A percentile compares a stretch with the other conserved stretches of the same genome.
Evolutionary conservation across 2,113 vertebrate species (phyloP).

Genomic region (Dascyllus trimaculatus): DNA sequence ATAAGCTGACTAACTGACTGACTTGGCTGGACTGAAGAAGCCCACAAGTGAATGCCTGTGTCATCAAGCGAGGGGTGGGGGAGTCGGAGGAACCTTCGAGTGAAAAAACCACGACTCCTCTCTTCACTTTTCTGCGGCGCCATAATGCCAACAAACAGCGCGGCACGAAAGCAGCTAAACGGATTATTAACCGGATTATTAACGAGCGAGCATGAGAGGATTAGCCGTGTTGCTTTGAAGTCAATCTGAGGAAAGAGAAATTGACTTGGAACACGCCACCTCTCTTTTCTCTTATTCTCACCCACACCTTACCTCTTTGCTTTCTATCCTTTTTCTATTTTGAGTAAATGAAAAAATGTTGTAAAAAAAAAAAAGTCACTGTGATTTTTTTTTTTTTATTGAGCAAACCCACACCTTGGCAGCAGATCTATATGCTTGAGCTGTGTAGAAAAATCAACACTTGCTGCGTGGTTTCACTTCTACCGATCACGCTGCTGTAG

Average conservation of each 20-base stretch:
- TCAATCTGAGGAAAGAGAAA: conserved; percentile 78
- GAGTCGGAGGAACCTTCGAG: neutral
- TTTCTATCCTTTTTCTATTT: conserved; percentile 39
- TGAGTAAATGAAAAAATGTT: conserved; percentile 16
- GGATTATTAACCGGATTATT: conserved; percentile 87
- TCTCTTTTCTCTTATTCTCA: conserved; percentile 28
- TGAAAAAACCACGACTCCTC: conserved; percentile 34
- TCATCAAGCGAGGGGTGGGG: neutral
- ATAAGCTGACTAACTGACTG: neutral
- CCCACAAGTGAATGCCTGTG: neutral
- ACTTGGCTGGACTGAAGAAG: neutral
- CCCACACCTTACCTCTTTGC: conserved; percentile 8
- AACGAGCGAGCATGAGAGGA: conserved; percentile 81
- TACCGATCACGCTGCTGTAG: neutral
- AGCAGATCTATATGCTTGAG: neutral
- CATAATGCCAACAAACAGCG: conserved; percentile 79
- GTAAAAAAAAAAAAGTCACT: conserved; percentile 1
- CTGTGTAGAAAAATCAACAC: neutral
- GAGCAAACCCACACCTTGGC: conserved; percentile 29
- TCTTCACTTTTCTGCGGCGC: conserved; percentile 46
- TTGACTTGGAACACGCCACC: conserved; percentile 73
- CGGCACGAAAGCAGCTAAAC: conserved; percentile 81
- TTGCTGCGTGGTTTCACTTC: neutral
- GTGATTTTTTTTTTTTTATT: conserved; percentile 17
- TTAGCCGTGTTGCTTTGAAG: conserved; percentile 85